Conservation (phyloP, 2,797 vertebrate genomes). For the Enteromius paludinosus region DNA sequence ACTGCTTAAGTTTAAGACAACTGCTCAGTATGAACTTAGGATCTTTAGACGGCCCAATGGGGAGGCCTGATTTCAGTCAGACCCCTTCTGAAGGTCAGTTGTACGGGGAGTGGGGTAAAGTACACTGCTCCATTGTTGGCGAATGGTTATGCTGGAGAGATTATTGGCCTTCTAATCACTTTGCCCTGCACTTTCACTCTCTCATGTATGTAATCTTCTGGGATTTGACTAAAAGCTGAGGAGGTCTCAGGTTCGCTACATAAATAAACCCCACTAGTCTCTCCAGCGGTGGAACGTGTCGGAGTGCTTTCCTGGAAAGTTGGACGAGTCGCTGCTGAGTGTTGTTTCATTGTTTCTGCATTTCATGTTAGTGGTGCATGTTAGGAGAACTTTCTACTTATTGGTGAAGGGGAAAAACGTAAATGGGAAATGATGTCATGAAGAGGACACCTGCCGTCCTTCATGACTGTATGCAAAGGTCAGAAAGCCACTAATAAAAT, state of each 20-base stretch:
- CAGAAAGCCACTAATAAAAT: not conserved
- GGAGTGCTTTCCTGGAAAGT: not conserved
- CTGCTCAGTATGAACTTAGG: not conserved
- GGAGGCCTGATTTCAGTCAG: slow-evolving; percentile 6
- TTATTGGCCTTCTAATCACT: not conserved
- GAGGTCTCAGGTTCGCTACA: slow-evolving; percentile 13
- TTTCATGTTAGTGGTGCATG: not conserved
- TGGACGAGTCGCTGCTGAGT: not conserved
- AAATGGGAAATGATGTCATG: not conserved
- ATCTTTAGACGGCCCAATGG: not conserved
- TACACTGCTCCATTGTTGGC: slow-evolving; percentile 39
- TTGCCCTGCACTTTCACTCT: slow-evolving; percentile 10
- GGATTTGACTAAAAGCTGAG: slow-evolving; percentile 15
- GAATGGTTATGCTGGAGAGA: slow-evolving; percentile 3
- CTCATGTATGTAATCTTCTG: slow-evolving; percentile 13
- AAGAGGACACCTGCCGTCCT: not conserved
- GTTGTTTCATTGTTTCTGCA: not conserved
- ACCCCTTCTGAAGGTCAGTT: slow-evolving; percentile 21
- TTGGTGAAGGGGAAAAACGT: too few relatives aligned
- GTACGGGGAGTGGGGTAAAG: slow-evolving; percentile 10
- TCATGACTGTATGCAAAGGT: not conserved
- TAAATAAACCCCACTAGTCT: slow-evolving; percentile 9
- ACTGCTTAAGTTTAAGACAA: not conserved
- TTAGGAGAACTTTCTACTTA: not conserved
- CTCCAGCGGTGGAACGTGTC: not conserved